Percentiles rank a stretch among this genome's conserved stretches.
These are phyloP conservation scores for Platyscapa corneri DNA, from an alignment of 1,140 invertebrate species.

Conservation along the genomic window DNA sequence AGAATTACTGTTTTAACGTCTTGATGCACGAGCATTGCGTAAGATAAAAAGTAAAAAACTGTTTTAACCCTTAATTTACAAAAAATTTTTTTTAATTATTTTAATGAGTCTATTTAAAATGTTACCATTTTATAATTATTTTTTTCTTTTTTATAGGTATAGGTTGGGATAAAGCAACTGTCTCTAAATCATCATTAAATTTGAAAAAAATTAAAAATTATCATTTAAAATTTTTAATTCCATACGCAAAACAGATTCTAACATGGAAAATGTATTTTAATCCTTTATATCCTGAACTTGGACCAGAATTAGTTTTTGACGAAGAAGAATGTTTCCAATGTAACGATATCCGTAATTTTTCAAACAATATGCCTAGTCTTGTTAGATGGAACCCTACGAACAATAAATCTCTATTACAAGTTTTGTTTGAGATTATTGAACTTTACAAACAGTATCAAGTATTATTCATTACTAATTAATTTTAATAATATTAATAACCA, in stretches of 20 bases:
- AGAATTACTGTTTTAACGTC: too few species aligned
- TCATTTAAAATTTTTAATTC: constrained; percentile 7
- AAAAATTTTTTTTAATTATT: too few species aligned
- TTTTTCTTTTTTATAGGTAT: constrained; percentile 19
- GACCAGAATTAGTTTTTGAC: constrained; percentile 31
- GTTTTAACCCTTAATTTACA: too few species aligned
- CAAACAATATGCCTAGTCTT: neutral
- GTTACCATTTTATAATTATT: too few species aligned
- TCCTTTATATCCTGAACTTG: constrained; percentile 32
- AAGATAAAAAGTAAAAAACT: too few species aligned
- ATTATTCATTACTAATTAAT: neutral
- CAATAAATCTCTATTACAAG: neutral
- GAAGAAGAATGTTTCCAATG: constrained; percentile 11
- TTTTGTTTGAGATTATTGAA: neutral
- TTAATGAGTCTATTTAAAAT: too few species aligned
- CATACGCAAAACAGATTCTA: constrained; percentile 18
- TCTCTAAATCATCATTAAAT: neutral
- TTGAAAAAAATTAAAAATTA: neutral
- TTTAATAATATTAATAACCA: neutral
- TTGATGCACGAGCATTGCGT: too few species aligned
- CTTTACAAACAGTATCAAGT: constrained; percentile 29
- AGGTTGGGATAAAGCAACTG: neutral
- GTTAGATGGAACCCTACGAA: neutral
- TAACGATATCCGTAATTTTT: neutral
- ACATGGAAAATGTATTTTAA: constrained; percentile 25